Evolutionary conservation across 1,140 invertebrate genomes (phyloP), one percentile per base, ranked within the genome.

Genomic region (Lepidostoma basale): DNA sequence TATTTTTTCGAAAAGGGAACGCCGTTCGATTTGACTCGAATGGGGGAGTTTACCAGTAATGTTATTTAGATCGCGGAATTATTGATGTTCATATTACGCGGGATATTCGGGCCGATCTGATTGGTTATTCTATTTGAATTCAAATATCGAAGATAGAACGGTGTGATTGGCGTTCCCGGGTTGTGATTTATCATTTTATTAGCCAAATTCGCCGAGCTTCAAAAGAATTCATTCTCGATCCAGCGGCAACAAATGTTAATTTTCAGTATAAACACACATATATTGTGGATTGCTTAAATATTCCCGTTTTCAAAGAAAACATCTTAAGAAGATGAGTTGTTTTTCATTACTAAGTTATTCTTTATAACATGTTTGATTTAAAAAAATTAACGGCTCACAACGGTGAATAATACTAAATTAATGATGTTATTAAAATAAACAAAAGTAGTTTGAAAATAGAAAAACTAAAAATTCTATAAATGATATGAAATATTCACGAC

Each of bases 81-180:
- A 33, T 30, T 56, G 52, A 56, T 45, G 42, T 18, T 56, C 14
- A 8, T 16, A 30, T 56, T 56, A 14, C 52, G 20, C 6, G 18
- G 18, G 12, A 45, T 16, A 16, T n/a, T 14, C 14, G 14, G 33
- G 9, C n/a, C n/a, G n/a, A 16, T 56, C 9, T 33, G 52, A 56
- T 33, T 18, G 52, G 26, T 30, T 56, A 56, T 56, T 56, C 52
- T 20, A 33, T 56, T 56, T 33, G 28, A 12, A 56, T 56, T 56
- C 26, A 56, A 30, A 56, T 56, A 3, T 14, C 28, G 12, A 33
- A 30, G 33, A 30, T 12, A 26, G 5, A 56, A 18, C 10, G 12
- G 26, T 56, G 14, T 45, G 52, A 33, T 28, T 33, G 52, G 16
- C 12, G 12, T 33, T 16, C 33, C 6, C n/a, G 12, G 30, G 30